Base-by-base conservation (phyloP, 2,113 vertebrate species). In the Ailuropoda melanoleuca region DNA sequence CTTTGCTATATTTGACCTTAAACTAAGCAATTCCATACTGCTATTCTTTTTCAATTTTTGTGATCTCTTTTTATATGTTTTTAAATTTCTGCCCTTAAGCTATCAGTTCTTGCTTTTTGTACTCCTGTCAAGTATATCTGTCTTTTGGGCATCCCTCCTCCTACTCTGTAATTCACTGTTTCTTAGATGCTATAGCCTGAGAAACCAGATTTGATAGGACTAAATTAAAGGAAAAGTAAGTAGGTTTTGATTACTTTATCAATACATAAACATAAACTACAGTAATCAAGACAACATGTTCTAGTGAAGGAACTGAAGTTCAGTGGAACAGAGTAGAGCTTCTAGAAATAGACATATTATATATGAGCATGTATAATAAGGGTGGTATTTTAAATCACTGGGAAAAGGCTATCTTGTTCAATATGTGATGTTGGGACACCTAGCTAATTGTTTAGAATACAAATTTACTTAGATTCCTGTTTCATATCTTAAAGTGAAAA, bases 141-240 rank as follows among this genome's bases (percentile, higher is more conserved):
- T 19, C 75, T 78, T 78, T 21, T 19, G 18, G 43, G 8, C 12
- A 37, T 31, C 9, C 13, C 39, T 39, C 34, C 18, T 29, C 11
- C 64, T n/a, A 1, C 53, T 80, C 17, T 60, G 5, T 34, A 88
- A 7, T 29, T 64, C 62, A 23, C 48, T 91, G 12, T 66, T 66
- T 91, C 29, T 62, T 92, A 58, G 29, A 93, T 72, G 18, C 3
- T 14, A 5, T 66, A 66, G 48, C 34, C 68, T 31, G 17, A 84
- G 78, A 80, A 90, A 80, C 31, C 64, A 80, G 92, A 86, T 89
- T 85, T 92, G 53, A 29, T 77, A 90, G 43, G 93, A 95, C 19
- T 83, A 58, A 82, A 89, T 88, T 85, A 92, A 90, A 96, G 90
- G 50, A 88, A 85, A 97, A 66, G 29, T 53, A 80, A 80, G 53